phyloP scores from a whole-genome alignment of 2,113 vertebrate genomes.

The Pachypanchax playfairii region DNA sequence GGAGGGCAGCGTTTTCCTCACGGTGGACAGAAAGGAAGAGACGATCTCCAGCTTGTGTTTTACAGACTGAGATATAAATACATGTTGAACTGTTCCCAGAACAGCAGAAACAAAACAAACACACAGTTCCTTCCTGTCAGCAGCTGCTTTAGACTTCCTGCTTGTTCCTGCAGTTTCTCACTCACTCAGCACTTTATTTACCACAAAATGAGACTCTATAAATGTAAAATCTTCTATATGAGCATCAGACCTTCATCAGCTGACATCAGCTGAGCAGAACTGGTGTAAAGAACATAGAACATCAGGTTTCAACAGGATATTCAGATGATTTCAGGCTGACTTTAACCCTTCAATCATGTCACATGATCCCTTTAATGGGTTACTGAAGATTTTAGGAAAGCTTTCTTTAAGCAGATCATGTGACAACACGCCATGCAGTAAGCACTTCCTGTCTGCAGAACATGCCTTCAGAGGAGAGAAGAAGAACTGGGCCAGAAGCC shows the following conservation, averaged over 20 bases:
- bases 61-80: constrained; percentile 21
- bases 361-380: too few species aligned
- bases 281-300: too few species aligned
- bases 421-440: constrained; percentile 40
- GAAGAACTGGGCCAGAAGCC: constrained; percentile 44
- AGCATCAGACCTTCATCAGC: too few species aligned
- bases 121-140: constrained; percentile 17
- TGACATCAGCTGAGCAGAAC: too few species aligned
- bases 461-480: constrained; percentile 21
- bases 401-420: constrained; percentile 45
- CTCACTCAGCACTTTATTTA: too few species aligned
- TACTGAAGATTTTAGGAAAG: constrained; percentile 20
- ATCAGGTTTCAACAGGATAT: too few species aligned
- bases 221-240: too few species aligned
- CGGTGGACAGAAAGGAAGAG: neutral
- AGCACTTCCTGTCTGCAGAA: constrained; percentile 48
- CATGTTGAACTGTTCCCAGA: neutral
- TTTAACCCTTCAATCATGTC: too few species aligned
- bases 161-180: neutral
- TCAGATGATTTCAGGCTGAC: too few species aligned
- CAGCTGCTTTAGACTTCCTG: constrained; percentile 1
- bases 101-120: constrained; percentile 7
- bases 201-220: too few species aligned
- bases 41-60: neutral
- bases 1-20: too few species aligned